Percentiles rank a stretch among this genome's conserved stretches.
These are phyloP conservation scores for Drosophila villosipedis DNA, from an alignment of 2,888 invertebrate genomes.

Conservation along the genomic window DNA sequence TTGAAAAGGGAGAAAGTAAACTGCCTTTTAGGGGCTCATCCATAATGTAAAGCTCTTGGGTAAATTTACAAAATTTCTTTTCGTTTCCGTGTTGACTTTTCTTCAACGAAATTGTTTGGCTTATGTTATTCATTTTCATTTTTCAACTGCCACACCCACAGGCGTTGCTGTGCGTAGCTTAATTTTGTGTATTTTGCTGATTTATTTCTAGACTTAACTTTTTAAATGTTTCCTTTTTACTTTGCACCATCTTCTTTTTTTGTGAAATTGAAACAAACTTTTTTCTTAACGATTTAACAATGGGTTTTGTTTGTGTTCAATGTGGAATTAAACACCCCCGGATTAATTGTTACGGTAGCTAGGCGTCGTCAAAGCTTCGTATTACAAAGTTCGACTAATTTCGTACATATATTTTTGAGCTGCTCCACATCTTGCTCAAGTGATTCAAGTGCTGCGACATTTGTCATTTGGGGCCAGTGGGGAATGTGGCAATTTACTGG, in stretches of 20 bases:
- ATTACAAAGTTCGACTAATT: conserved; percentile 39
- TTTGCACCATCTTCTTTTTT: conserved; percentile 3
- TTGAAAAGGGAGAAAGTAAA: conserved; percentile 2
- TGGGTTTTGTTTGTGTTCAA: not conserved
- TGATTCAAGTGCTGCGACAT: conserved; percentile 8
- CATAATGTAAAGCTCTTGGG: conserved; percentile 37
- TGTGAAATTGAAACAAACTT: conserved; percentile 22
- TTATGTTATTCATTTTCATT: conserved; percentile 24
- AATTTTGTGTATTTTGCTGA: conserved; percentile 3
- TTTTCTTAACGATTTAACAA: conserved; percentile 22
- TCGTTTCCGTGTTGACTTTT: conserved; percentile 23
- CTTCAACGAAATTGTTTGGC: not conserved
- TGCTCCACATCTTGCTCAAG: conserved; percentile 8
- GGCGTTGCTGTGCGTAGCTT: not conserved
- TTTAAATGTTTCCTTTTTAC: not conserved
- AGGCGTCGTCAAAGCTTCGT: conserved; percentile 43
- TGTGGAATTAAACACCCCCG: not conserved
- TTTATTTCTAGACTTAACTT: conserved; percentile 9
- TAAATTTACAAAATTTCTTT: conserved; percentile 19
- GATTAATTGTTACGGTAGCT: conserved; percentile 17
- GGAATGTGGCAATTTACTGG: conserved; percentile 29
- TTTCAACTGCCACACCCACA: conserved; percentile 18
- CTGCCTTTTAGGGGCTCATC: conserved; percentile 15
- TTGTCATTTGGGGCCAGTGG: conserved; percentile 15
- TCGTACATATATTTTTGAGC: not conserved